A percentile compares a stretch with the other conserved stretches of the same genome.
These are phyloP conservation scores for Saturnia pavonia DNA, from an alignment of 2,888 invertebrate genomes.

Conservation along the genomic window DNA sequence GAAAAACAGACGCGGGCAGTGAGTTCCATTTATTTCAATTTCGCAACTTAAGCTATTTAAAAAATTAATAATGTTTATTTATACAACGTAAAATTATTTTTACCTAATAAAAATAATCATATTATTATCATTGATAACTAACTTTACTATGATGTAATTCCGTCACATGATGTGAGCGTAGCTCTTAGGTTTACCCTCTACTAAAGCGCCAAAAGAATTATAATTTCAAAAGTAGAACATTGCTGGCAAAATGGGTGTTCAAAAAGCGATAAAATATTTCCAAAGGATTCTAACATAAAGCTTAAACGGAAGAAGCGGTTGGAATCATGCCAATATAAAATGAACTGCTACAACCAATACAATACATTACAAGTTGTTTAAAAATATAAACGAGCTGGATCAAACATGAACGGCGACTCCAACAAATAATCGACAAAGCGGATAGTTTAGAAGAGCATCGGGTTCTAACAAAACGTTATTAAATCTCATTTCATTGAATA, in stretches of 20 bases:
- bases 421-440: constrained; percentile 47
- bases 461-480: constrained; percentile 72
- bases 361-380: constrained; percentile 15
- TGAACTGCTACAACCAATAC: constrained; percentile 36
- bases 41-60: no score
- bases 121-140: no score
- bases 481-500: constrained; percentile 67
- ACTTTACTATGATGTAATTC: no score
- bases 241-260: background rate
- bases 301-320: constrained; percentile 56
- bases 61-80: no score
- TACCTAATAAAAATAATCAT: no score
- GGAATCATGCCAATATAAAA: constrained; percentile 39
- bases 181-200: no score
- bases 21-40: no score
- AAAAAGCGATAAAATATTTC: background rate
- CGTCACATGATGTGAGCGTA: no score
- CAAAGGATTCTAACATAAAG: constrained; percentile 53
- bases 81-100: no score
- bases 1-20: no score
- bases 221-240: no score
- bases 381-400: constrained; percentile 21
- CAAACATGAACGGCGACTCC: constrained; percentile 17
- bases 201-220: no score
- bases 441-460: constrained; percentile 66